Evolutionary conservation across 1,140 invertebrate genomes (phyloP), one percentile per base, ranked within the genome.

Genomic region (Cyrtorhinus lividipennis): DNA sequence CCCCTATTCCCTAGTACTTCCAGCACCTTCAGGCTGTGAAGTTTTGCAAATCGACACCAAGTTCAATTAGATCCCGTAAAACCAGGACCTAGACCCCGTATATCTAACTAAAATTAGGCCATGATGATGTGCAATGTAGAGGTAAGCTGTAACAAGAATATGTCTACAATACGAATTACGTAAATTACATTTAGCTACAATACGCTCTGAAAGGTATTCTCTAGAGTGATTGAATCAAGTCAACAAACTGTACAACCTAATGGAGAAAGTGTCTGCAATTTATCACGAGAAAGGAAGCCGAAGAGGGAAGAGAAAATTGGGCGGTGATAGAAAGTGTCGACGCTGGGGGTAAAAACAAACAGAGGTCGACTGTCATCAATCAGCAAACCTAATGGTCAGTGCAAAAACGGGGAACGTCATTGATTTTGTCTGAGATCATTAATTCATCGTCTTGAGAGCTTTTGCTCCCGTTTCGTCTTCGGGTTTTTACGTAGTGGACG

Each of bases 361-460:
- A 53, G 48, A 53, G 20, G 8, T 20, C 20, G 48, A 20, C 38
- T 53, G 48, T 53, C 48, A 53, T 53, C 48, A 53, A 53, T 53
- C 48, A 53, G 48, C 18, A 20, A 53, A 53, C 48, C 48, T 53
- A 53, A 53, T 53, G 48, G 48, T 53, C 48, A 53, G 48, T 53
- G 48, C 48, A 22, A 53, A 53, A 53, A 53, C 48, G 10, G 48
- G 48, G 8, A 53, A 20, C 48, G 48, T 53, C 48, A 53, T 53
- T 53, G 48, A 53, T 53, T 53, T 53, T 53, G 48, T 53, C 48
- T 22, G 5, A 53, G 48, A 53, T 53, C 48, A 53, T 53, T 53
- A 53, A 53, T 53, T 15, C 10, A 22, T 53, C 48, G 48, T 53
- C 48, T 53, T 53, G 48, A 53, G 48, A 53, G 48, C 10, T n/a